A percentile compares a stretch with the other conserved stretches of the same genome.
phyloP scores from a whole-genome alignment of 2,113 vertebrate genomes.

The Hippocampus zosterae region DNA sequence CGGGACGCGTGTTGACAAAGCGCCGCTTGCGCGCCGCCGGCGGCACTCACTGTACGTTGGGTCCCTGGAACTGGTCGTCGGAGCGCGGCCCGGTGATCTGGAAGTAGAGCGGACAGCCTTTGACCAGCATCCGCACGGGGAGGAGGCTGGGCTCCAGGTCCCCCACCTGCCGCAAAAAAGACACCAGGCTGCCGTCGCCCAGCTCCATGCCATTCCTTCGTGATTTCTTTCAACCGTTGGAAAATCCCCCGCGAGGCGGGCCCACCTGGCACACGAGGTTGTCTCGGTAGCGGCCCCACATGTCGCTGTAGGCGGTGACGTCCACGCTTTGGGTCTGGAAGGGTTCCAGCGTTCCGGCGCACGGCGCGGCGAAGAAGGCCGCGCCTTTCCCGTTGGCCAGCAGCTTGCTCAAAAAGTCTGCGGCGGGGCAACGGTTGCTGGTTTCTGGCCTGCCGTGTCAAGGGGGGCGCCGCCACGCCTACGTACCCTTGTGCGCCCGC shows the following conservation, averaged over 20 bases:
- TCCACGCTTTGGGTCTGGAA: slow-evolving; percentile 76
- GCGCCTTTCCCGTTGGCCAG: slow-evolving; percentile 83
- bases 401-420: slow-evolving; percentile 77
- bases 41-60: slow-evolving; percentile 73
- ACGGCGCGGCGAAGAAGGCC: slow-evolving; percentile 73
- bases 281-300: slow-evolving; percentile 94
- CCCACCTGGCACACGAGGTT: slow-evolving; percentile 81
- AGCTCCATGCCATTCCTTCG: no score
- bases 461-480: not conserved
- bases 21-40: not conserved
- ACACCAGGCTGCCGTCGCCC: not conserved
- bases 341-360: slow-evolving; percentile 73
- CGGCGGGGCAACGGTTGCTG: no score
- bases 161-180: slow-evolving; percentile 72
- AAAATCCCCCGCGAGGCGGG: no score
- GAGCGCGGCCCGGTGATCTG: slow-evolving; percentile 75
- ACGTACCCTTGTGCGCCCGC: slow-evolving; percentile 73
- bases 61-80: slow-evolving; percentile 64
- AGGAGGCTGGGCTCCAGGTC: slow-evolving; percentile 72
- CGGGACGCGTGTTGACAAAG: slow-evolving; percentile 6
- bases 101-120: slow-evolving; percentile 87
- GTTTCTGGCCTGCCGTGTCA: not conserved
- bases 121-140: slow-evolving; percentile 80
- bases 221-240: no score
- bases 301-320: slow-evolving; percentile 82